Evolutionary conservation across 1,140 invertebrate genomes (phyloP), one percentile per base, ranked within the genome.

Genomic region (Epicauta chinensis): DNA sequence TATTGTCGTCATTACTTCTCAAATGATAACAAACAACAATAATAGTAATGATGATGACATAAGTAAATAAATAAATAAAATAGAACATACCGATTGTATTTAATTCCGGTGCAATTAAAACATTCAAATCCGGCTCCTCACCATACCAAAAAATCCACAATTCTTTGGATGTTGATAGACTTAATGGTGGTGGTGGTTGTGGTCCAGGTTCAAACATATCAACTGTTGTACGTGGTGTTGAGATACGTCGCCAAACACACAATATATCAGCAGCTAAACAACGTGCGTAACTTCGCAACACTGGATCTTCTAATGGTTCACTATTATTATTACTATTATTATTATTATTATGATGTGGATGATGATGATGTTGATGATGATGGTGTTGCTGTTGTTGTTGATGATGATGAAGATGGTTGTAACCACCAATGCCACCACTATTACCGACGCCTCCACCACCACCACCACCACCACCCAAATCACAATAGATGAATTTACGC

Each of bases 71-170:
- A 2, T 23, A 23, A 23, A 23, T 23, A 23, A 23, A 23, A 23
- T 23, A 23, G 2, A 23, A 41, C 59, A 58, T 53, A 64, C 62
- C 62, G 30, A 40, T 42, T 47, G 55, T 58, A 46, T 64, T 80
- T 47, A 92, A 80, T 71, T 91, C 87, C 2, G 82, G 83, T 40
- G 87, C 83, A 51, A 91, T 84, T 49, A 91, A 77, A 61, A 87
- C 86, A 67, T 79, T 83, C 42, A 95, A 81, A 72, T 94, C 89
- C 17, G 93, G 93, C 74, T 97, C 91, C 71, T 97, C 92, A 64
- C 94, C 94, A 77, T 98, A 98, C 94, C 95, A 98, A 77, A 98
- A 98, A 67, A 98, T 90, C 96, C 95, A 98, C 11, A 98, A 80
- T 73, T 98, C 94, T 77, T 97, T 98, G 70, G 88, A 83, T 55